These are phyloP conservation scores for Typhlomys cinereus DNA, from an alignment of 2,113 vertebrate species.

Conservation along the genomic window DNA sequence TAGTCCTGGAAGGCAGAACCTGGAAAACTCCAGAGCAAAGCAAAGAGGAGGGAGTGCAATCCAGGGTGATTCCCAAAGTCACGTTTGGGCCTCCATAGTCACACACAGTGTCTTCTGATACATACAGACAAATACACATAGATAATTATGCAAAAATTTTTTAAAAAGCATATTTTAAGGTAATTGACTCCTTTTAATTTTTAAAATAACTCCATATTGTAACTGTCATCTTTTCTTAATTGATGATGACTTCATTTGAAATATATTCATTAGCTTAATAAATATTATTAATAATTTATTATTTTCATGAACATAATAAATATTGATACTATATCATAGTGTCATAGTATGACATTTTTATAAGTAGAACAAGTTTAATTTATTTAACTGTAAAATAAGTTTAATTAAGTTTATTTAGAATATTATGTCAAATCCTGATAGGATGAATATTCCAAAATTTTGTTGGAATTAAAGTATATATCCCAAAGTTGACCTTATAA, in stretches of 20 bases:
- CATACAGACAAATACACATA: too few relatives aligned
- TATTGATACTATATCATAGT: slow-evolving; percentile 37
- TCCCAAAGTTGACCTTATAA: slow-evolving; percentile 1
- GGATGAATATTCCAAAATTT: slow-evolving; percentile 9
- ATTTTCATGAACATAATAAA: slow-evolving; percentile 36
- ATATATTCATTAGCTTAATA: slow-evolving; percentile 39
- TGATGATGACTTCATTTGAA: slow-evolving; percentile 10
- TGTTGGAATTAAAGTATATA: slow-evolving; percentile 16
- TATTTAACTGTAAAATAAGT: slow-evolving; percentile 11
- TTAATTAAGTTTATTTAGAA: slow-evolving; percentile 1
- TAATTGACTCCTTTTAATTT: slow-evolving; percentile 27
- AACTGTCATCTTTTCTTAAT: slow-evolving; percentile 14
- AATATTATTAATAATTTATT: too few relatives aligned
- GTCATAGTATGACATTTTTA: slow-evolving; percentile 44
- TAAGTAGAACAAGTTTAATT: slow-evolving; percentile 14
- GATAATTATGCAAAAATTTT: too few relatives aligned
- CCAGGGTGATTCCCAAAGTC: too few relatives aligned
- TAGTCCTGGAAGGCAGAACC: too few relatives aligned
- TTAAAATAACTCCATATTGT: slow-evolving; percentile 37
- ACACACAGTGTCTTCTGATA: too few relatives aligned
- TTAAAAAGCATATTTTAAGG: slow-evolving; percentile 29
- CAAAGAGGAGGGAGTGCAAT: too few relatives aligned
- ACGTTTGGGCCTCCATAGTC: too few relatives aligned
- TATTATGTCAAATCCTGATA: neutral
- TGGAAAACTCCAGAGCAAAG: too few relatives aligned